Conservation (phyloP, 2,888 invertebrate species). For the Itoplectis maculator region DNA sequence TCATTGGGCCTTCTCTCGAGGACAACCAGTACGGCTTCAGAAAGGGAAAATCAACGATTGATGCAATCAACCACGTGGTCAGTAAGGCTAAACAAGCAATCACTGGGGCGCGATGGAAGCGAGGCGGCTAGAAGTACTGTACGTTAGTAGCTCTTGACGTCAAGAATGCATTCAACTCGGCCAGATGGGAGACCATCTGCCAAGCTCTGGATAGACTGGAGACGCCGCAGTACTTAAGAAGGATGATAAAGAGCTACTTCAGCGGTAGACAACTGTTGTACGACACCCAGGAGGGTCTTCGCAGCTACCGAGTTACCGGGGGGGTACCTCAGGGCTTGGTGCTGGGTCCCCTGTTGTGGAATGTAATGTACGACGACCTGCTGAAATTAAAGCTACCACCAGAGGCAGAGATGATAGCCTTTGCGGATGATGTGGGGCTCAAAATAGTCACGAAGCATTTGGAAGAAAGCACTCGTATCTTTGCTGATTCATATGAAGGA, state of each 20-base stretch:
- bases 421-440: slow-evolving; percentile 23
- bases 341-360: slow-evolving; percentile 44
- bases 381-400: slow-evolving; percentile 20
- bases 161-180: slow-evolving; percentile 27
- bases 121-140: slow-evolving; percentile 37
- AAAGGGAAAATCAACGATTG: slow-evolving; percentile 59
- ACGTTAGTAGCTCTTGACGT: slow-evolving; percentile 40
- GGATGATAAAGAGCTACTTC: slow-evolving; percentile 46
- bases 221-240: slow-evolving; percentile 32
- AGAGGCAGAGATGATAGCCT: slow-evolving; percentile 20
- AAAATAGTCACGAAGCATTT: slow-evolving; percentile 48
- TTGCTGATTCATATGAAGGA: slow-evolving; percentile 13
- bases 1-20: too few relatives aligned
- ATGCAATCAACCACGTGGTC: slow-evolving; percentile 39
- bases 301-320: slow-evolving; percentile 26
- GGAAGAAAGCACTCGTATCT: slow-evolving; percentile 35
- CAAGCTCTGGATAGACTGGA: neutral
- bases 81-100: slow-evolving; percentile 7
- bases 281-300: slow-evolving; percentile 23
- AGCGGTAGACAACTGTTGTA: slow-evolving; percentile 29
- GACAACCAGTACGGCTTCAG: too few relatives aligned
- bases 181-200: slow-evolving; percentile 33
- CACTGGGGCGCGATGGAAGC: slow-evolving; percentile 26
- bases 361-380: slow-evolving; percentile 57
- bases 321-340: slow-evolving; percentile 50